Evolutionary conservation across 2,797 vertebrate species (phyloP), one percentile per base, ranked within the genome.

Genomic region (Eupleurogrammus muticus): DNA sequence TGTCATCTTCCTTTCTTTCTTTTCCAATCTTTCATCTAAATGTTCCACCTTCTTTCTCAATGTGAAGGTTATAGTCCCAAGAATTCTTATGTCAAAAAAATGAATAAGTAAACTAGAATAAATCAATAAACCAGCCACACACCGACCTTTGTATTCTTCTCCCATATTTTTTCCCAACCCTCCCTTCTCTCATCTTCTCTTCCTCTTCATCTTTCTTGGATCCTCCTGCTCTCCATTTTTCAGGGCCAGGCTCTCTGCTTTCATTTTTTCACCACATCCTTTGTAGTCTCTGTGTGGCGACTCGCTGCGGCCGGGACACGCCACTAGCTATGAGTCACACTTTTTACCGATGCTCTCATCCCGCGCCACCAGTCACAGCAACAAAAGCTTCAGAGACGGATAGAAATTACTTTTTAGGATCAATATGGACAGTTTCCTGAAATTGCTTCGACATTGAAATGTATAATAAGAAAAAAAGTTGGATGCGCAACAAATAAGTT

Each of bases 321-420:
- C 63, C 64, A 32, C 35, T 40, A 10, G 34, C 21, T 28, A 2
- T 44, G 54, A 73, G 36, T 73, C 64, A 54, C 10, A 0, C 21
- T 53, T 66, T 36, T 42, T 3, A 34, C 54, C 5, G 9, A 9
- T 5, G 16, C 19, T 9, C 21, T 35, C 1, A 0, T 19, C 38
- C 40, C 8, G 40, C 1, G 1, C n/a, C 11, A 17, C 44, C 12
- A 5, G 50, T 0, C 44, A 20, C 11, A 17, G 51, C 12, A 5
- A 44, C 0, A 44, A 20, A 9, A 19, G 14, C 4, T 0, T 19
- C 17, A 17, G 50, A 73, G 10, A 13, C 24, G 16, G 10, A 23
- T 19, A 8, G 21, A 19, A 36, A 56, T 23, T 32, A 55, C 11
- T 17, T 44, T 4, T 23, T 46, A 5, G 42, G 48, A 24, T 50